phyloP scores from a whole-genome alignment of 2,888 invertebrate genomes.

The Augochlorella aurata region DNA sequence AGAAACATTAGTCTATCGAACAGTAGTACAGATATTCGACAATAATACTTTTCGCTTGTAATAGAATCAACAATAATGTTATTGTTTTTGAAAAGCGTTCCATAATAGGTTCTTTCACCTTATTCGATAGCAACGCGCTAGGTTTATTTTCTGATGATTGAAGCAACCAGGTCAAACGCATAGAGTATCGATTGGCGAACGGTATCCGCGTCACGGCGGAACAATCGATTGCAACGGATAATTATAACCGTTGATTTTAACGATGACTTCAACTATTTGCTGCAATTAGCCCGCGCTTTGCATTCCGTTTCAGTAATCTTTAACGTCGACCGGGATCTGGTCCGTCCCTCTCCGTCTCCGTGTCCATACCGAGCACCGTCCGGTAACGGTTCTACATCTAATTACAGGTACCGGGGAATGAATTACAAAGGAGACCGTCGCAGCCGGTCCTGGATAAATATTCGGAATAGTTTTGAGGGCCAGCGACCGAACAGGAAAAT shows the following conservation, averaged over 20 bases:
- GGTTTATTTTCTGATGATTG: too few relatives aligned
- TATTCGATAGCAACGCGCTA: not conserved
- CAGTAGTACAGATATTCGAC: too few relatives aligned
- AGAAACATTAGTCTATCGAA: too few relatives aligned
- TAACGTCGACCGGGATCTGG: not conserved
- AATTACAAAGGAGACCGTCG: not conserved
- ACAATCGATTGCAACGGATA: not conserved
- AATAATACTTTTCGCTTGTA: too few relatives aligned
- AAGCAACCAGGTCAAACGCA: not conserved
- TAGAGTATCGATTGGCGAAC: not conserved
- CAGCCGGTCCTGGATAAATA: not conserved
- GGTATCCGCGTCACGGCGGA: not conserved
- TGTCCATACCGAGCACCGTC: not conserved
- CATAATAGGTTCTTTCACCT: too few relatives aligned
- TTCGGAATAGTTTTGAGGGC: not conserved
- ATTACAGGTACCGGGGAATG: not conserved
- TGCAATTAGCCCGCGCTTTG: not conserved
- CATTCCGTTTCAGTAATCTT: not conserved
- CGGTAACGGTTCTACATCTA: not conserved
- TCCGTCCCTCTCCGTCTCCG: not conserved
- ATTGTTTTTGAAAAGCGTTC: too few relatives aligned
- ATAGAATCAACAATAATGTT: too few relatives aligned
- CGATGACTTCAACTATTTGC: not conserved
- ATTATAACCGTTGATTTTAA: not conserved
- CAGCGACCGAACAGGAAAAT: not conserved